These are phyloP conservation scores for Poeciliopsis occidentalis DNA, from an alignment of 2,113 vertebrate genomes.

Conservation along the genomic window DNA sequence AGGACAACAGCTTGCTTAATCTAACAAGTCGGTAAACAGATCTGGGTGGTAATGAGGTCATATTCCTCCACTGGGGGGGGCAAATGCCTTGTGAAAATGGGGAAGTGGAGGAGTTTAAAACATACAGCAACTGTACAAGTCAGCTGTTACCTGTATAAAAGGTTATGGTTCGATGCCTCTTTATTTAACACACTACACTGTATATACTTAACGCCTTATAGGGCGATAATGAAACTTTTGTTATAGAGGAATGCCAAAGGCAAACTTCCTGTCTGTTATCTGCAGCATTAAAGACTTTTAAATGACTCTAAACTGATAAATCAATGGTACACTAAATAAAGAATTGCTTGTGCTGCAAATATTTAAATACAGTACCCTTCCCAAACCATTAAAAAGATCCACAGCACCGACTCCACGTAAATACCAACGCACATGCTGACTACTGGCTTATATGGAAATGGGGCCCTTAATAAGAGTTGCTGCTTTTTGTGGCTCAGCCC, in stretches of 20 bases:
- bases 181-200: conserved; percentile 10
- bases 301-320: conserved; percentile 25
- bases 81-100: conserved; percentile 12
- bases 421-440: not conserved
- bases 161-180: conserved; percentile 13
- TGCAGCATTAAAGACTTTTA: conserved; percentile 19
- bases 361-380: conserved; percentile 22
- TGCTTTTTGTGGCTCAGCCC: conserved; percentile 30
- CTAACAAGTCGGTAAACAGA: conserved; percentile 46
- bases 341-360: conserved; percentile 18
- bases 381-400: conserved; percentile 2
- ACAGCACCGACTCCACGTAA: conserved; percentile 1
- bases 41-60: conserved; percentile 60
- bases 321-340: conserved; percentile 49
- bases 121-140: not conserved
- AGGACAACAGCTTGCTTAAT: conserved; percentile 61
- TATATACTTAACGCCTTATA: not conserved
- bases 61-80: conserved; percentile 7
- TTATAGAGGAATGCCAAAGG: conserved; percentile 3
- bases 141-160: conserved; percentile 3
- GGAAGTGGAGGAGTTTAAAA: conserved; percentile 25
- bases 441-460: conserved; percentile 11
- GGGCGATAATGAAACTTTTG: conserved; percentile 15
- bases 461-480: conserved; percentile 9
- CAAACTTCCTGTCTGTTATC: conserved; percentile 39